These are phyloP conservation scores for Bombus terrestris DNA, from an alignment of 1,140 invertebrate genomes.

Conservation along the genomic window DNA sequence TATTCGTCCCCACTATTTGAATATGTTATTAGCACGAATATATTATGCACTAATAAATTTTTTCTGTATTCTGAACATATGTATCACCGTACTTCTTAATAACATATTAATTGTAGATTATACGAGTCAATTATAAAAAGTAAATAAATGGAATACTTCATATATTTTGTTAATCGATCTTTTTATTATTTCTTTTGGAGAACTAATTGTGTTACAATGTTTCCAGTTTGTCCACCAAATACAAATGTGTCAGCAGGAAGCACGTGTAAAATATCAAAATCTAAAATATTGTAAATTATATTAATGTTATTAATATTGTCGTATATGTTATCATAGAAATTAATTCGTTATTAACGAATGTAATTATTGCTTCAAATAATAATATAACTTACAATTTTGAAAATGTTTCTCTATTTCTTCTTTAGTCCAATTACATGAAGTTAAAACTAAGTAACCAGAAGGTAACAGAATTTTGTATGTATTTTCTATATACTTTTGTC, in stretches of 20 bases:
- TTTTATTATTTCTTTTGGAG: slow-evolving; percentile 51
- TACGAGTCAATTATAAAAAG: slow-evolving; percentile 10
- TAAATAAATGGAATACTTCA: background rate
- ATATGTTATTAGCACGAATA: slow-evolving; percentile 17
- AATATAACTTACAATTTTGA: slow-evolving; percentile 79
- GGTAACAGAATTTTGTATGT: slow-evolving; percentile 85
- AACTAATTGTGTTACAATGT: slow-evolving; percentile 88
- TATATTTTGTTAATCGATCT: background rate
- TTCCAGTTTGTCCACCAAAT: slow-evolving; percentile 93
- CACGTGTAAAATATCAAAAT: slow-evolving; percentile 85
- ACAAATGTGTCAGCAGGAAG: slow-evolving; percentile 91
- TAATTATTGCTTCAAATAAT: background rate
- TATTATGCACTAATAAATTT: slow-evolving; percentile 61
- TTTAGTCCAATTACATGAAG: slow-evolving; percentile 97
- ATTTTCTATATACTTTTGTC: slow-evolving; percentile 88
- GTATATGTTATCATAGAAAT: background rate
- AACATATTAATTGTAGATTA: slow-evolving; percentile 3
- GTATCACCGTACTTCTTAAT: background rate
- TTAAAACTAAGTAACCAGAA: slow-evolving; percentile 90
- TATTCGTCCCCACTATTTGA: slow-evolving; percentile 14
- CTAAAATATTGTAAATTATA: slow-evolving; percentile 74
- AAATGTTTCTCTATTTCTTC: slow-evolving; percentile 91
- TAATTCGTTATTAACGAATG: background rate
- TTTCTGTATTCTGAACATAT: background rate
- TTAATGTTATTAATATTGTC: slow-evolving; percentile 3